Conservation (phyloP, 2,888 invertebrate species). For the Drosophila nigricruria region DNA sequence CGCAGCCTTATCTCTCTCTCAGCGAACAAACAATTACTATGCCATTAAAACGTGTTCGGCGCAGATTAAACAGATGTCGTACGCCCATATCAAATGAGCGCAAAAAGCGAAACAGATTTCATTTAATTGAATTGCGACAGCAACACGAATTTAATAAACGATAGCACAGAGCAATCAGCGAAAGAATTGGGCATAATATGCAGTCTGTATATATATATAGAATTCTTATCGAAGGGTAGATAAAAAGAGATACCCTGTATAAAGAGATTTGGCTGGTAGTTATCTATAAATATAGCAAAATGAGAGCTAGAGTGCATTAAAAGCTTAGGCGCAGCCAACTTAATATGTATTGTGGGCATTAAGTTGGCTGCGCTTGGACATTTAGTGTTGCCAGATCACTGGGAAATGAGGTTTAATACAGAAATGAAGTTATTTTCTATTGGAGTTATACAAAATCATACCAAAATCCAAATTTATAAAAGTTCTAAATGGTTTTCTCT, state of each 20-base stretch:
- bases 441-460: not conserved
- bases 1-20: constrained; percentile 66
- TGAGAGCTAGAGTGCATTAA: not conserved
- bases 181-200: constrained; percentile 2
- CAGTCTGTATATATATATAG: constrained; percentile 2
- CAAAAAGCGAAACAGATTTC: constrained; percentile 36
- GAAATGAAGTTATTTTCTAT: not conserved
- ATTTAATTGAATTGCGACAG: constrained; percentile 71
- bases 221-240: not conserved
- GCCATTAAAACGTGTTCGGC: constrained; percentile 66
- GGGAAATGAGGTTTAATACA: not conserved
- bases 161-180: constrained; percentile 32
- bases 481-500: not conserved
- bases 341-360: not conserved
- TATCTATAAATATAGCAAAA: not conserved
- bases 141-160: constrained; percentile 55
- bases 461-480: not conserved
- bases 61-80: constrained; percentile 54
- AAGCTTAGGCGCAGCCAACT: constrained; percentile 12
- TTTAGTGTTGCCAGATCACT: not conserved
- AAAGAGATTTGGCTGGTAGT: not conserved
- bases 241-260: constrained; percentile 25
- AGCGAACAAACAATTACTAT: constrained; percentile 63
- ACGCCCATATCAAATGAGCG: constrained; percentile 23
- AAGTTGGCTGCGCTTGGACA: not conserved